These are phyloP conservation scores for Sylvicapra grimmia DNA, from an alignment of 2,113 vertebrate species.

Conservation along the genomic window DNA sequence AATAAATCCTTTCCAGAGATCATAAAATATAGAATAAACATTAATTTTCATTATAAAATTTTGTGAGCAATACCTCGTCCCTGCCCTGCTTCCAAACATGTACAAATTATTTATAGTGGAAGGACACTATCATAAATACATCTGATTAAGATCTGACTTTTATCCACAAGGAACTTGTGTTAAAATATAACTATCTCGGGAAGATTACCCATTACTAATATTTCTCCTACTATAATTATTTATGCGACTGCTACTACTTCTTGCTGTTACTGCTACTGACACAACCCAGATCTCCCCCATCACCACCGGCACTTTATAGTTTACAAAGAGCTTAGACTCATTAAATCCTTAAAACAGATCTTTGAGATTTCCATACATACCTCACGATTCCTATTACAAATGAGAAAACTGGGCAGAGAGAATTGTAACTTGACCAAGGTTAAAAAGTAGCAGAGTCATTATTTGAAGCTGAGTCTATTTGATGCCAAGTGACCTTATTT, in stretches of 20 bases:
- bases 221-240: not conserved
- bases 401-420: not conserved
- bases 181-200: not conserved
- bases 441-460: not conserved
- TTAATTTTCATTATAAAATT: conserved; percentile 5
- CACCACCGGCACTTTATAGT: not conserved
- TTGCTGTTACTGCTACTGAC: not conserved
- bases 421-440: not conserved
- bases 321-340: not conserved
- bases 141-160: not conserved
- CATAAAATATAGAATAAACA: conserved; percentile 22
- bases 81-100: not conserved
- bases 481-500: conserved; percentile 1
- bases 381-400: not conserved
- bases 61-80: not conserved
- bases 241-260: not conserved
- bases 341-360: not conserved
- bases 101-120: not conserved
- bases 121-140: not conserved
- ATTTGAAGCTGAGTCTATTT: not conserved
- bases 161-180: not conserved
- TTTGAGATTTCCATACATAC: not conserved
- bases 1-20: not conserved
- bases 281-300: not conserved
- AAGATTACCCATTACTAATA: not conserved